Conservation (phyloP, 23 tunicate genomes). For the Aplidium turbinatum region DNA sequence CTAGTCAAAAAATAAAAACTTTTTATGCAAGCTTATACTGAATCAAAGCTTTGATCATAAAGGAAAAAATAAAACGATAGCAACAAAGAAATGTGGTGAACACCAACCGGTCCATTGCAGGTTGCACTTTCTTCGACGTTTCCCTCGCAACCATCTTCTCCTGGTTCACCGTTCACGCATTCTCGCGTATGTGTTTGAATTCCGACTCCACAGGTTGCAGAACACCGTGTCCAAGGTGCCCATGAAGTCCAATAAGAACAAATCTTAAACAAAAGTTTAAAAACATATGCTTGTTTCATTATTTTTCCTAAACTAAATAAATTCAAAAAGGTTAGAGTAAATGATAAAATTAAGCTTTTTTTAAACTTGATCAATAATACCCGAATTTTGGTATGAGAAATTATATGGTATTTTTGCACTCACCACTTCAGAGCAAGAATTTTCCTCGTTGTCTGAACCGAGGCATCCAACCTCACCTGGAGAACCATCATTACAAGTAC, state of each 20-base stretch:
- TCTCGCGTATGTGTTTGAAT: conserved; percentile 29
- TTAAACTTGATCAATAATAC: no score
- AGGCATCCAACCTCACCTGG: conserved; percentile 80
- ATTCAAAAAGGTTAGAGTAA: no score
- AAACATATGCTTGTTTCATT: no score
- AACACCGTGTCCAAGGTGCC: conserved; percentile 54
- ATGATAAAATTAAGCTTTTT: no score
- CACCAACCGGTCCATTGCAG: conserved; percentile 46
- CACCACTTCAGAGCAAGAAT: conserved; percentile 34
- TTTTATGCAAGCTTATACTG: background rate
- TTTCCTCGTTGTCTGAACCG: conserved; percentile 36
- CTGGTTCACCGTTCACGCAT: conserved; percentile 61
- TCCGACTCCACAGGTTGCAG: conserved; percentile 62
- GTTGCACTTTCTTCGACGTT: conserved; percentile 26
- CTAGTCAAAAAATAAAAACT: background rate
- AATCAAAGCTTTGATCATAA: no score
- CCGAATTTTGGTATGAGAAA: no score
- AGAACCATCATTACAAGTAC: conserved; percentile 61
- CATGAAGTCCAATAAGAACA: conserved; percentile 58
- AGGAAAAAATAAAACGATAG: background rate
- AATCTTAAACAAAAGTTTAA: no score
- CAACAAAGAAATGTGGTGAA: no score
- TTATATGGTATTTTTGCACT: no score
- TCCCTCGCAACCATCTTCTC: conserved; percentile 56
- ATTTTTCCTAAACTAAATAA: no score